Evolutionary conservation across 2,888 invertebrate species (phyloP).

Genomic region (Diarsia brunnea): DNA sequence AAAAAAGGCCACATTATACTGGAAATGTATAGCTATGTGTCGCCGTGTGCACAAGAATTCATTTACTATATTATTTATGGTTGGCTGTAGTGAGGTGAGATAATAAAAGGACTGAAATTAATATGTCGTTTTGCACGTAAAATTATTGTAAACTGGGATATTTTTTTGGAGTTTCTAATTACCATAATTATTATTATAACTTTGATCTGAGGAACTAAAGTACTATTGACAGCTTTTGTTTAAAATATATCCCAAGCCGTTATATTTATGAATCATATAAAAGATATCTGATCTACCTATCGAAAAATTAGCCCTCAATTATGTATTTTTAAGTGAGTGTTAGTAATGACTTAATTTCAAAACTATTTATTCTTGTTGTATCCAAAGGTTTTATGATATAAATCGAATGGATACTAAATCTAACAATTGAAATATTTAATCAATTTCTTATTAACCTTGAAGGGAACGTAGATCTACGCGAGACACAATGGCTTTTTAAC

Average conservation of each 20-base stretch:
- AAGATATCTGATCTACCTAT: background rate
- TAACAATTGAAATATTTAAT: background rate
- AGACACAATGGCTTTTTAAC: no score
- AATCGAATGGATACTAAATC: background rate
- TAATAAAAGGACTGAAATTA: no score
- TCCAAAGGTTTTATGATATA: background rate
- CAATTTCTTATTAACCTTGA: background rate
- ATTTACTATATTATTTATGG: background rate
- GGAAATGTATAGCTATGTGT: no score
- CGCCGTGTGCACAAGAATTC: no score
- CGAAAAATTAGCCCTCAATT: background rate
- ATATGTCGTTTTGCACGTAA: background rate
- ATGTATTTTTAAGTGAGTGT: background rate
- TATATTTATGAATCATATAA: background rate
- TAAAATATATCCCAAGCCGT: background rate
- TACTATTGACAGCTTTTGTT: background rate
- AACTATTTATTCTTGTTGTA: background rate
- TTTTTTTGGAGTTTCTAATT: no score
- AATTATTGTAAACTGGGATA: no score
- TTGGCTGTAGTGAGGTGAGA: no score
- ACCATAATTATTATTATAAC: background rate
- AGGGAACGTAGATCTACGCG: no score
- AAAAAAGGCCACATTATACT: no score
- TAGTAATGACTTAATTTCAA: background rate
- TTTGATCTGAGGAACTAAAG: background rate